Base-by-base conservation (phyloP, 2,888 invertebrate genomes). In the Leptodirus hochenwartii region DNA sequence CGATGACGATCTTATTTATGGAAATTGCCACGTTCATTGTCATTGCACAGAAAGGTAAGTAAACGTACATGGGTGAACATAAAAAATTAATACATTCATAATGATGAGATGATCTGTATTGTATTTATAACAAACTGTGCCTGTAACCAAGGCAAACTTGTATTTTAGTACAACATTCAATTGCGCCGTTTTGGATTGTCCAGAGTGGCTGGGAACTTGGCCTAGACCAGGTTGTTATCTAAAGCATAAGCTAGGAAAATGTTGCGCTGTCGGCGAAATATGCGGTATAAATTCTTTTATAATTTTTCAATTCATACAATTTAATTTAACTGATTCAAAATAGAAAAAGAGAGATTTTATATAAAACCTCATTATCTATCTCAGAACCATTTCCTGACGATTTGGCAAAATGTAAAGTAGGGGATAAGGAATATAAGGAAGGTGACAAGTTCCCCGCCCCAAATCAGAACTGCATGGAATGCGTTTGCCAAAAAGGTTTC, bases 111-210 rank as follows among this genome's bases (percentile, higher is more conserved):
- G n/a, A n/a, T n/a, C n/a, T n/a, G n/a, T n/a, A n/a, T n/a, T n/a
- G n/a, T n/a, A n/a, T n/a, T 8, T 26, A 14, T 9, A 12, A 22
- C 15, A 20, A 25, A 31, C 17, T 25, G 17, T 15, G 29, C 13
- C 14, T n/a, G 4, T 1, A 16, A 16, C 4, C 10, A n/a, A n/a
- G n/a, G n/a, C n/a, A n/a, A n/a, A n/a, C n/a, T n/a, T n/a, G n/a
- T n/a, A 5, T 13, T 30, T 27, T 13, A 30, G 25, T 9, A 10
- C 10, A 17, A 31, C 27, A 22, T 43, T 46, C 27, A 24, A 17
- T 1, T 40, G 44, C 27, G 43, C 44, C 5, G 29, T 40, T 8
- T 31, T 44, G 14, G 43, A 43, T 14, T 46, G 41, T 29, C 40
- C 37, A 9, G 40, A 41, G 36, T 40, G 34, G 34, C 28, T 39